phyloP scores from a whole-genome alignment of 2,888 invertebrate species.

The Drosophila greeni region DNA sequence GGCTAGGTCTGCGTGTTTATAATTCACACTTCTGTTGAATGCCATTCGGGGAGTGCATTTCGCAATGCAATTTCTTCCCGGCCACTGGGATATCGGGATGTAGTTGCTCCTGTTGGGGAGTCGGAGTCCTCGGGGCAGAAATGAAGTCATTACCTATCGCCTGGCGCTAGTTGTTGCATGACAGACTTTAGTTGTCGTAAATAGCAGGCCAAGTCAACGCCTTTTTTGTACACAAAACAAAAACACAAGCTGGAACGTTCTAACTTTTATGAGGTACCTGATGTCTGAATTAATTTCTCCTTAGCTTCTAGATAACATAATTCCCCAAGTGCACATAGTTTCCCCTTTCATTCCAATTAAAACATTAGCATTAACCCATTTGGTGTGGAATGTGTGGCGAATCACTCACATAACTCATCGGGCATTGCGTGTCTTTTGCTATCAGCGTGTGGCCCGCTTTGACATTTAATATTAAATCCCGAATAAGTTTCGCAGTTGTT shows the following conservation, averaged over 20 bases:
- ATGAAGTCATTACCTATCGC: slow-evolving; percentile 66
- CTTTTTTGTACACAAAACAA: slow-evolving; percentile 6
- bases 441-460: slow-evolving; percentile 21
- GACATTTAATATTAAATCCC: slow-evolving; percentile 34
- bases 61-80: slow-evolving; percentile 29
- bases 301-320: background rate
- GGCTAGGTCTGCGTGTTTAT: slow-evolving; percentile 65
- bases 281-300: too few relatives aligned
- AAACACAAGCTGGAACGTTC: background rate
- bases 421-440: slow-evolving; percentile 24
- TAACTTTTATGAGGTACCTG: too few relatives aligned
- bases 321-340: background rate
- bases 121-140: slow-evolving; percentile 32
- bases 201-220: slow-evolving; percentile 31
- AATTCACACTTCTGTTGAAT: slow-evolving; percentile 67
- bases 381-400: slow-evolving; percentile 27
- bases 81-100: background rate
- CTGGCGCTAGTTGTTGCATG: slow-evolving; percentile 48
- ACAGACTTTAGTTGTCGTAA: slow-evolving; percentile 39
- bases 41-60: slow-evolving; percentile 44
- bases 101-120: background rate
- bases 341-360: slow-evolving; percentile 19
- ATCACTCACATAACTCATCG: slow-evolving; percentile 30
- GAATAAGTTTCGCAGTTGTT: slow-evolving; percentile 64
- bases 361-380: slow-evolving; percentile 24